Evolutionary conservation across 2,113 vertebrate species (phyloP), one percentile per base, ranked within the genome.

Genomic region (Elephas maximus): DNA sequence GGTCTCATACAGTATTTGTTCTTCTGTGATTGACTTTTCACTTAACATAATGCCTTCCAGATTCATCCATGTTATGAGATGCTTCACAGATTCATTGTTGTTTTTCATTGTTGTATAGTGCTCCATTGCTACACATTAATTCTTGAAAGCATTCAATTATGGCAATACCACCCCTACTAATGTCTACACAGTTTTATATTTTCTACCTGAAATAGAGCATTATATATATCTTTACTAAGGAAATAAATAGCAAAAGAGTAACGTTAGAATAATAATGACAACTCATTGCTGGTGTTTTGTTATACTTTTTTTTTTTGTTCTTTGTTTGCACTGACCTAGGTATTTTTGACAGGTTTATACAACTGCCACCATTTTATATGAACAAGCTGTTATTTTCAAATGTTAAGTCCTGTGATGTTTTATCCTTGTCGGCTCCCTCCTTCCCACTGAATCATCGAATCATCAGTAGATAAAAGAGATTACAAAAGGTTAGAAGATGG

Each of bases 321-420:
- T 93, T 95, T 76, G 21, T 83, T 78, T 41, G 18, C 20, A 21
- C 23, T 86, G 78, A 91, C 88, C 71, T 96, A 71, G 37, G 80
- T 82, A 84, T 89, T 63, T 91, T 51, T 90, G 91, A 95, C 53
- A 96, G 76, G 53, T 80, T 95, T 71, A 53, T 89, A 88, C 73
- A 79, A 33, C 24, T 30, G 14, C 48, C 84, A 71, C 93, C n/a
- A 71, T 88, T 92, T 93, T 90, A 82, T 76, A 74, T 28, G 86
- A 97, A 92, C 92, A 96, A 93, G 73, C 45, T 82, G 21, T 96
- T 97, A 86, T 62, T 95, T 96, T 73, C 21, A 78, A 93, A 93
- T 86, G 85, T 37, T 37, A 65, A 18, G 6, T 76, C 80, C 92
- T 65, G 12, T 60, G 20, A 71, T 92, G 62, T 44, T 96, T 81